Evolutionary conservation across 2,113 vertebrate species (phyloP).

Genomic region (Struthidea cinerea): DNA sequence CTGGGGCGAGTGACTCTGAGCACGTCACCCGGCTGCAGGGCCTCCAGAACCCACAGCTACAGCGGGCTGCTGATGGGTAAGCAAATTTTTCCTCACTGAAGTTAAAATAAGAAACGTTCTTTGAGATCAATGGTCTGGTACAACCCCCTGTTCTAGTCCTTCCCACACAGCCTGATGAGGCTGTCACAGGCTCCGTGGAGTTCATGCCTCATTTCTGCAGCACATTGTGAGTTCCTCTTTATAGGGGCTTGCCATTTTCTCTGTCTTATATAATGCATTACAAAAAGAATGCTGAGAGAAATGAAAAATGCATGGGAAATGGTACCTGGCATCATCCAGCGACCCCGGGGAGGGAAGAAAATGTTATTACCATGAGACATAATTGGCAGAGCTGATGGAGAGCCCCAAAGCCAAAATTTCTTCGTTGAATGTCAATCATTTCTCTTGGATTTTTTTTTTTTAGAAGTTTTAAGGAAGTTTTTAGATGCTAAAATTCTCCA

Average conservation of each 20-base stretch:
- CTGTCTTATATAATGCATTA: background rate
- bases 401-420: background rate
- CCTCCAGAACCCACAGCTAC: background rate
- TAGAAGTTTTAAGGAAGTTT: background rate
- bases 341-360: background rate
- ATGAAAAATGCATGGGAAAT: background rate
- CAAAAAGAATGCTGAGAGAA: background rate
- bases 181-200: background rate
- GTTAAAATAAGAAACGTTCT: conserved; percentile 24
- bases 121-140: conserved; percentile 35
- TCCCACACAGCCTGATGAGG: conserved; percentile 19
- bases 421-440: background rate
- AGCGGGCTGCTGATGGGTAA: background rate
- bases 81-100: background rate
- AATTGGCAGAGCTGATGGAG: background rate
- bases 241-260: background rate
- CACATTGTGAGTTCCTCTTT: background rate
- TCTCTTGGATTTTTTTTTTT: background rate
- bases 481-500: background rate
- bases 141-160: conserved; percentile 27
- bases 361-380: background rate
- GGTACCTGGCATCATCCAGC: background rate
- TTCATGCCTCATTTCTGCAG: conserved; percentile 30
- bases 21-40: background rate
- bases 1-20: background rate